These are phyloP conservation scores for Laticauda laticaudata DNA, from an alignment of 2,113 vertebrate genomes.

Conservation along the genomic window DNA sequence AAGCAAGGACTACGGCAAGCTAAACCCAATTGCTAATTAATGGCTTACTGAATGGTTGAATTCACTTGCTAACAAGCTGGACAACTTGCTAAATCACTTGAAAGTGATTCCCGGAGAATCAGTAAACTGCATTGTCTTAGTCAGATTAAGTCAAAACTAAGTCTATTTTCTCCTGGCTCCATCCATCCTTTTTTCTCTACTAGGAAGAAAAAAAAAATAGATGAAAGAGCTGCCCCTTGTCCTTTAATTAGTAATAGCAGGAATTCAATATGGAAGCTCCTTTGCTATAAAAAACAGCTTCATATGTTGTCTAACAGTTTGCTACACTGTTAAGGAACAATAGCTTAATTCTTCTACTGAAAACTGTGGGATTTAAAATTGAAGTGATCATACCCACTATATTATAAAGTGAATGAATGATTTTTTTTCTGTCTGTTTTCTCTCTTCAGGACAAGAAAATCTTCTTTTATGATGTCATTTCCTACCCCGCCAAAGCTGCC, in stretches of 20 bases:
- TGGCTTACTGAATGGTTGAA: not conserved
- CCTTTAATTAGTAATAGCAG: not conserved
- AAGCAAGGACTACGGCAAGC: not conserved
- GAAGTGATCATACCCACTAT: not conserved
- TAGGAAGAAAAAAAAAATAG: not conserved
- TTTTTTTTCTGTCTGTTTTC: not conserved
- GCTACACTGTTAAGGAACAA: not conserved
- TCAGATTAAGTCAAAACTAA: not conserved
- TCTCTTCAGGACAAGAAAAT: conserved; percentile 32
- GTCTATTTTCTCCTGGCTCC: not conserved
- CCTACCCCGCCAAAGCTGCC: conserved; percentile 47
- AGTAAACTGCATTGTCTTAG: not conserved
- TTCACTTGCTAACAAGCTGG: not conserved
- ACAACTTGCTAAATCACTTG: not conserved
- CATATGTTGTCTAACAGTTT: not conserved
- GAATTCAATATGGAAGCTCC: not conserved
- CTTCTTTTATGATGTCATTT: conserved; percentile 48
- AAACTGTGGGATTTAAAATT: not conserved
- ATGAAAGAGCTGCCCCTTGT: not conserved
- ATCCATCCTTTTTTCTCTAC: not conserved
- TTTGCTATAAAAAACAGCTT: not conserved
- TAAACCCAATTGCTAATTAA: not conserved
- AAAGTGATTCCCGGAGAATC: not conserved
- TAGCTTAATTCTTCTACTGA: not conserved
- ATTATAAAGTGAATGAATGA: not conserved